phyloP scores from a whole-genome alignment of 1,140 invertebrate genomes.

The Venturia canescens region DNA sequence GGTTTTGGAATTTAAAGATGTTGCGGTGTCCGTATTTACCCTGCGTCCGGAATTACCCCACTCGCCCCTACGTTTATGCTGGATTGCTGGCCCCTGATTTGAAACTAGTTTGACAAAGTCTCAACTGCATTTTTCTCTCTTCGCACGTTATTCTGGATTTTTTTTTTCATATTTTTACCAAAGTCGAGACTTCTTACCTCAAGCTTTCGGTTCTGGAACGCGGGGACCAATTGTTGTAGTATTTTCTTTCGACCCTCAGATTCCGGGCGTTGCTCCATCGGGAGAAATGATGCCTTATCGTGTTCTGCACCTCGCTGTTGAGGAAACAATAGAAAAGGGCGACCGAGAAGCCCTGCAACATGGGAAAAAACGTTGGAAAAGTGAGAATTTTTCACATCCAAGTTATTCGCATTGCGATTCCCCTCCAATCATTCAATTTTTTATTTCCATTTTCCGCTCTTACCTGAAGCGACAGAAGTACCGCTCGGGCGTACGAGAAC shows the following conservation, averaged over 20 bases:
- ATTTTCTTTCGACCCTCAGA: slow-evolving; percentile 79
- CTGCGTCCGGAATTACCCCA: too few species aligned
- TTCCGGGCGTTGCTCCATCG: slow-evolving; percentile 85
- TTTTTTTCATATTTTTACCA: neutral
- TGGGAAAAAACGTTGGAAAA: neutral
- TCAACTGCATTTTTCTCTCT: slow-evolving; percentile 2
- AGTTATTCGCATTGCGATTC: neutral
- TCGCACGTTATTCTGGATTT: neutral
- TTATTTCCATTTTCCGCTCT: slow-evolving; percentile 35
- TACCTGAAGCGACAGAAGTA: slow-evolving; percentile 90
- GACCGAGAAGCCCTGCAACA: slow-evolving; percentile 87
- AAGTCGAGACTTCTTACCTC: slow-evolving; percentile 75
- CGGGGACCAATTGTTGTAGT: slow-evolving; percentile 87
- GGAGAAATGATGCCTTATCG: slow-evolving; percentile 87
- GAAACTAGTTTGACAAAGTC: too few species aligned
- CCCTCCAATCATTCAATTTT: too few species aligned
- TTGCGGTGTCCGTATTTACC: too few species aligned
- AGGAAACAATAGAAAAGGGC: slow-evolving; percentile 94
- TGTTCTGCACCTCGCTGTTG: slow-evolving; percentile 93
- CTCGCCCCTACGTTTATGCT: too few species aligned
- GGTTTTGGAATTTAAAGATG: too few species aligned
- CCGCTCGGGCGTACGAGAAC: slow-evolving; percentile 83
- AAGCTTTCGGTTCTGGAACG: slow-evolving; percentile 88
- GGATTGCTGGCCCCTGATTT: too few species aligned
- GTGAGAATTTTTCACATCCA: neutral